Conservation (phyloP, 2,113 vertebrate species). For the Haliaeetus leucogaster region DNA sequence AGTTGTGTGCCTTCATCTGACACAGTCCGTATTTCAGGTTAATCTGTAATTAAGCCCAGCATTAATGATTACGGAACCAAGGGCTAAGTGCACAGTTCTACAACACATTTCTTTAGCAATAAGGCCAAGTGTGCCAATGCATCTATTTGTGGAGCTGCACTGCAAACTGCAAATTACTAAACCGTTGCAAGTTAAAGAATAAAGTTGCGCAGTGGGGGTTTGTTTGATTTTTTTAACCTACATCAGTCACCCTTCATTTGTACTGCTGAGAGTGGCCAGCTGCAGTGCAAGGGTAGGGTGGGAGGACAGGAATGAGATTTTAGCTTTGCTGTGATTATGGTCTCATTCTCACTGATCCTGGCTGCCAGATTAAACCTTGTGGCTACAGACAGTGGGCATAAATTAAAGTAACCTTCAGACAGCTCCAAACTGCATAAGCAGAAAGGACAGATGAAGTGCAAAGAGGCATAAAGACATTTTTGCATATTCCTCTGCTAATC, state of each 20-base stretch:
- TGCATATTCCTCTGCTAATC: background rate
- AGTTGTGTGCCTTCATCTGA: background rate
- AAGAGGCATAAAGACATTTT: background rate
- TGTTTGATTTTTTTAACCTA: background rate
- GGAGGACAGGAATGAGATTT: background rate
- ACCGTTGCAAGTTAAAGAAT: background rate
- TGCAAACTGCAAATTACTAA: background rate
- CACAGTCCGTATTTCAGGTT: background rate
- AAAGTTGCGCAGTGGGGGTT: background rate
- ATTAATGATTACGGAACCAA: slow-evolving; percentile 8
- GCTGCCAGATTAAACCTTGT: background rate
- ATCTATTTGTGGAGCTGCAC: background rate
- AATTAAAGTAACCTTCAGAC: background rate
- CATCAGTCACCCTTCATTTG: background rate
- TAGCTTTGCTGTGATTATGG: background rate
- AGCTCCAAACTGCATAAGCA: background rate
- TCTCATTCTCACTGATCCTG: background rate
- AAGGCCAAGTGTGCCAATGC: background rate
- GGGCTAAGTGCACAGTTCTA: background rate
- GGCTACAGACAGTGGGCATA: background rate
- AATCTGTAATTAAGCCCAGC: slow-evolving; percentile 29
- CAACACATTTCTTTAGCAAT: background rate
- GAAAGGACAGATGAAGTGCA: background rate
- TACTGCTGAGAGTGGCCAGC: background rate
- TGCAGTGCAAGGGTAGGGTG: background rate